Evolutionary conservation across 2,797 vertebrate species (phyloP).

Genomic region (Bradypodion pumilum): DNA sequence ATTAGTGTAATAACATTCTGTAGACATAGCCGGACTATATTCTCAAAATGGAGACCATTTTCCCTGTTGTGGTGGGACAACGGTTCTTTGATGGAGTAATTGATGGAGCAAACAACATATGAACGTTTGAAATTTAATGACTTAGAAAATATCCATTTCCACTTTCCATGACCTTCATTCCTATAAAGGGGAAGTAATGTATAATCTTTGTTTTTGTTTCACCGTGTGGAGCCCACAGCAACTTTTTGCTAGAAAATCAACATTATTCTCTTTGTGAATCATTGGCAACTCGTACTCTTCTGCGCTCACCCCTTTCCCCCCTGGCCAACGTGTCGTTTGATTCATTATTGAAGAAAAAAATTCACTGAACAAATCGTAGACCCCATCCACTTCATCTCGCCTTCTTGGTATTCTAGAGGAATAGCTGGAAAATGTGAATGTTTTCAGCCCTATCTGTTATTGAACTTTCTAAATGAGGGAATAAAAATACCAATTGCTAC

Average conservation of each 20-base stretch:
- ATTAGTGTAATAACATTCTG: too few species aligned
- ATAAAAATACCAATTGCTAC: slow-evolving; percentile 21
- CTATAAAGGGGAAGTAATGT: neutral
- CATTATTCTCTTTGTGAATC: neutral
- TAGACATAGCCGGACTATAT: too few species aligned
- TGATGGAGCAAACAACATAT: neutral
- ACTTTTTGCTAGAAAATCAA: neutral
- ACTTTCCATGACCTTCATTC: neutral
- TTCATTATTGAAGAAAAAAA: slow-evolving; percentile 12
- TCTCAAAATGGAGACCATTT: too few species aligned
- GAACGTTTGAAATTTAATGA: neutral
- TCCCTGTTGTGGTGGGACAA: too few species aligned
- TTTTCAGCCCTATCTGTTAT: slow-evolving; percentile 17
- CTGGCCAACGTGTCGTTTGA: neutral
- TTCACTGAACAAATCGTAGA: neutral
- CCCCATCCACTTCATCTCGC: neutral
- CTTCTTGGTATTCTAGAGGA: slow-evolving; percentile 19
- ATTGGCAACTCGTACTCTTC: neutral
- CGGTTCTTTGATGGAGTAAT: too few species aligned
- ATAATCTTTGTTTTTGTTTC: too few species aligned
- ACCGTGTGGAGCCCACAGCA: neutral
- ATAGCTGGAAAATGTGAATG: neutral
- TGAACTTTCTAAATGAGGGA: slow-evolving; percentile 15
- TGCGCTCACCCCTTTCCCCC: neutral
- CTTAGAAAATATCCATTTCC: neutral